Evolutionary conservation across 2,113 vertebrate genomes (phyloP), one percentile per base, ranked within the genome.

Genomic region (Furnarius figulus): DNA sequence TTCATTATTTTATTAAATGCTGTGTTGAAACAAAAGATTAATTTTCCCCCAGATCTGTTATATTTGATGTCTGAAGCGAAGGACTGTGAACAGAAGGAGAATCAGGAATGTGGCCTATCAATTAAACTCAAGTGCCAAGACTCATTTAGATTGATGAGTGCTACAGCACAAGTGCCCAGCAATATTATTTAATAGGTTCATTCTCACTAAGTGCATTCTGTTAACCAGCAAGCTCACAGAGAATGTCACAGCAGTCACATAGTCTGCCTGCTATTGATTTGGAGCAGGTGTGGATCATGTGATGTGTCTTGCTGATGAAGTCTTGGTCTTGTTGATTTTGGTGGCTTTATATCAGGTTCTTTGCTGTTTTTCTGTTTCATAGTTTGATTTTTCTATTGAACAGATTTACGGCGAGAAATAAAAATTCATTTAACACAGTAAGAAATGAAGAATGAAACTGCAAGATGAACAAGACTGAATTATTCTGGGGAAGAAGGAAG

Each of bases 401-500:
- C 2, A 39, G 18, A 55, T 47, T 39, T 83, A 83, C 90, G 15
- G 9, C 25, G 46, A 80, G 53, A 75, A 58, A 74, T 2, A 59
- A 56, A 90, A 47, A 73, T 33, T 46, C 3, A 65, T 58, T 75
- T 66, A 70, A 73, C 63, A 65, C 31, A 49, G 28, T 30, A 72
- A 73, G 33, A 84, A 87, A 76, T 31, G 20, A 83, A 76, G 77
- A 91, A 73, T 16, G 13, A 56, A 78, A 78, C 33, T 62, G 13
- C 1, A 3, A 85, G 47, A 74, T 27, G 25, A 65, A 62, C 33
- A 22, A 46, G 4, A 61, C 21, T 59, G 53, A 72, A 0, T 30
- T 67, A 73, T 8, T 11, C 1, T 9, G 5, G 0, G 3, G 4
- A 14, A 33, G 22, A 28, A 59, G 35, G 21, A 42, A 4, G 17